These are phyloP conservation scores for Stegana nigrithorax DNA, from an alignment of 2,888 invertebrate species.

Conservation along the genomic window DNA sequence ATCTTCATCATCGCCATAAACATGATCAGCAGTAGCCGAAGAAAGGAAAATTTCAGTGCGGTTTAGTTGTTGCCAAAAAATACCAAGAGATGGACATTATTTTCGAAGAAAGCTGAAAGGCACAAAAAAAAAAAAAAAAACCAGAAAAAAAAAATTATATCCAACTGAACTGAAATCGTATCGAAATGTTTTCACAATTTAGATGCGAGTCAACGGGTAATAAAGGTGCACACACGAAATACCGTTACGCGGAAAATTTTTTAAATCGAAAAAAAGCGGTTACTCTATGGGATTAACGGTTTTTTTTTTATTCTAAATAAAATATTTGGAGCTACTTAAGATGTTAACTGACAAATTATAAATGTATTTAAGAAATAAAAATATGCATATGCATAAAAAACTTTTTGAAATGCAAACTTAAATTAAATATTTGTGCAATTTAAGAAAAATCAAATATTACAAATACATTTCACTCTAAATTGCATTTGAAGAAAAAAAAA, in stretches of 20 bases:
- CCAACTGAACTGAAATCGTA: conserved; percentile 35
- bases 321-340: conserved; percentile 3
- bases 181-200: conserved; percentile 61
- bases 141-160: conserved; percentile 51
- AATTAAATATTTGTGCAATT: too few species aligned
- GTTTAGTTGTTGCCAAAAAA: conserved; percentile 34
- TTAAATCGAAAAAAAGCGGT: conserved; percentile 15
- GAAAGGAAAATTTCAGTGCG: neutral
- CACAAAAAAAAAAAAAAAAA: conserved; percentile 35
- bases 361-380: conserved; percentile 1
- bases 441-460: too few species aligned
- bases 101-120: conserved; percentile 1
- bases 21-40: too few species aligned
- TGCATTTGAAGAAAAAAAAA: too few species aligned
- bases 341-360: neutral
- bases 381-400: neutral
- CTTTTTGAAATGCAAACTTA: too few species aligned
- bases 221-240: conserved; percentile 55
- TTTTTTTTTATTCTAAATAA: too few species aligned
- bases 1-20: conserved; percentile 29
- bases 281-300: too few species aligned
- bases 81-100: conserved; percentile 58
- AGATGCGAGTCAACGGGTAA: conserved; percentile 64
- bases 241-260: conserved; percentile 25
- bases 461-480: too few species aligned